Evolutionary conservation across 2,113 vertebrate genomes (phyloP).

Genomic region (Prionailurus bengalensis): DNA sequence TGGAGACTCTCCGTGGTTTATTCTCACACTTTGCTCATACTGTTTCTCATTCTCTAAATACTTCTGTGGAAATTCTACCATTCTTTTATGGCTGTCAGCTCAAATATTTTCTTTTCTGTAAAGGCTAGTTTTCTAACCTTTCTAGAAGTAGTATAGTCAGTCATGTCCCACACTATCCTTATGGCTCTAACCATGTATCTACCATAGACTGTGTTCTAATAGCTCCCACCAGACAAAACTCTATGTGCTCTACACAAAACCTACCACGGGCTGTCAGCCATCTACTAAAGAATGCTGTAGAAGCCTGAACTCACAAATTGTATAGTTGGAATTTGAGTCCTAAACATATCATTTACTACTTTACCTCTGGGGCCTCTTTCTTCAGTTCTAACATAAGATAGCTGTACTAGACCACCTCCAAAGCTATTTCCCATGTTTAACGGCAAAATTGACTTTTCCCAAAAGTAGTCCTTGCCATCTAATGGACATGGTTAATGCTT

Average conservation of each 20-base stretch:
- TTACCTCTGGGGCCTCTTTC: neutral
- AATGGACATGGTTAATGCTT: neutral
- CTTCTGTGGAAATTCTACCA: neutral
- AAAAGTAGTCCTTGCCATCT: neutral
- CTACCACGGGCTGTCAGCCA: neutral
- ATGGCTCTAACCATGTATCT: neutral
- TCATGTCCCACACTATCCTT: neutral
- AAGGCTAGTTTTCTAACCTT: neutral
- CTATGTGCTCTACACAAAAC: neutral
- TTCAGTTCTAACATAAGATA: neutral
- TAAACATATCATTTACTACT: neutral
- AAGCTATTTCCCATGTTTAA: neutral
- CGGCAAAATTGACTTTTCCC: neutral
- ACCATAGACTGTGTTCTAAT: neutral
- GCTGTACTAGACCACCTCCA: neutral
- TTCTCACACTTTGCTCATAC: neutral
- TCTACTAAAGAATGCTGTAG: neutral
- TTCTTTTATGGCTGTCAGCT: constrained; percentile 1
- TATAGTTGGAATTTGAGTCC: neutral
- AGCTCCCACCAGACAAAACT: neutral
- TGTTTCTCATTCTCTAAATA: neutral
- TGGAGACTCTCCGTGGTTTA: neutral
- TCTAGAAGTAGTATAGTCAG: neutral
- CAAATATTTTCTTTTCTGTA: constrained; percentile 10
- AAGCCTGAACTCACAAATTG: neutral